These are phyloP conservation scores for Stenodera caucasica DNA, from an alignment of 2,888 invertebrate genomes.

Conservation along the genomic window DNA sequence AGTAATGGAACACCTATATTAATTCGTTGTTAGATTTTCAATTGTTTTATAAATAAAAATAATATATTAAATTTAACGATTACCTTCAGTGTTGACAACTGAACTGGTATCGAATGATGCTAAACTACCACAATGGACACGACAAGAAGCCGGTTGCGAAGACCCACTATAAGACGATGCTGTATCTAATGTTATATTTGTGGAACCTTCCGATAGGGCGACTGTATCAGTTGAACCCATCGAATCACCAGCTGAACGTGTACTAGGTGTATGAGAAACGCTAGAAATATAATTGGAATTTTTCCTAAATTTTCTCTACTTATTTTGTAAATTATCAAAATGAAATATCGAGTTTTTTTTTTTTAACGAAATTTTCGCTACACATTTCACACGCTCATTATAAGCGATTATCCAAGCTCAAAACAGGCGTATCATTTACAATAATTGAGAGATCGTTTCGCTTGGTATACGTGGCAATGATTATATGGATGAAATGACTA, in stretches of 20 bases:
- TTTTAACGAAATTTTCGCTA: slow-evolving; percentile 17
- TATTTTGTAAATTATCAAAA: no score
- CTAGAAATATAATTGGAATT: slow-evolving; percentile 38
- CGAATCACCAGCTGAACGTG: slow-evolving; percentile 50
- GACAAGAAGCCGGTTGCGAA: slow-evolving; percentile 58
- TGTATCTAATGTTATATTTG: slow-evolving; percentile 60
- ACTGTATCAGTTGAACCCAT: slow-evolving; percentile 62
- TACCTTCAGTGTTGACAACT: slow-evolving; percentile 60
- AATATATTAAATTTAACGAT: slow-evolving; percentile 14
- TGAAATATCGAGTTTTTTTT: background rate
- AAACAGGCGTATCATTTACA: slow-evolving; percentile 37
- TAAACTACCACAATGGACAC: slow-evolving; percentile 61
- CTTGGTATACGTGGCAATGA: slow-evolving; percentile 35
- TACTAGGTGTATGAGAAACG: slow-evolving; percentile 54
- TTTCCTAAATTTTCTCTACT: background rate
- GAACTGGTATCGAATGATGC: slow-evolving; percentile 59
- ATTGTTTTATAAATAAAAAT: background rate
- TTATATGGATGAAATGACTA: slow-evolving; percentile 41
- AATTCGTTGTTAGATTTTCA: background rate
- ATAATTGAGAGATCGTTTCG: slow-evolving; percentile 40
- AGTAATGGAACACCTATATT: slow-evolving; percentile 52
- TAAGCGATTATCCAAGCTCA: slow-evolving; percentile 24
- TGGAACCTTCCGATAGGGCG: slow-evolving; percentile 59
- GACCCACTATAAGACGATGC: slow-evolving; percentile 56
- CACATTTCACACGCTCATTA: slow-evolving; percentile 33